A percentile compares a stretch with the other conserved stretches of the same genome.
These are phyloP conservation scores for Calephelis perditalis DNA, from an alignment of 2,888 invertebrate species.

Conservation along the genomic window DNA sequence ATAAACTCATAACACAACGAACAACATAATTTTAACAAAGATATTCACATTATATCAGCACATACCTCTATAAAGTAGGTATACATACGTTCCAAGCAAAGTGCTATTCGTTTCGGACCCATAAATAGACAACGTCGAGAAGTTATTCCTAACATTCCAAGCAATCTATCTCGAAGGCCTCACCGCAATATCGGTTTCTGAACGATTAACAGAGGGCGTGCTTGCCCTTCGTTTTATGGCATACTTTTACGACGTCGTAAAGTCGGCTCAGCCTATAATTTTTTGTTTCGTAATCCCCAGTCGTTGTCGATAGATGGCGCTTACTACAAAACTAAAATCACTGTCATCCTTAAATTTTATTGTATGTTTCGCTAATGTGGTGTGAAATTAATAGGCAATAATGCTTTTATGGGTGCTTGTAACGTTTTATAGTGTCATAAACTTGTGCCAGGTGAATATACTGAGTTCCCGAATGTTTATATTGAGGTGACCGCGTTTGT, in stretches of 20 bases:
- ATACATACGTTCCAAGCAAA: slow-evolving; percentile 5
- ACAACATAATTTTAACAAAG: too few species aligned
- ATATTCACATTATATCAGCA: background rate
- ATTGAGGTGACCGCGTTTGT: slow-evolving; percentile 63
- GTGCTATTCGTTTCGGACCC: slow-evolving; percentile 49
- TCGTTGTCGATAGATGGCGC: slow-evolving; percentile 61
- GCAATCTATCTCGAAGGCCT: slow-evolving; percentile 73
- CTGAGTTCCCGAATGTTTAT: slow-evolving; percentile 51
- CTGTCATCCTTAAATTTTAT: slow-evolving; percentile 74
- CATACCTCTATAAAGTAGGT: slow-evolving; percentile 6
- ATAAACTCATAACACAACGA: too few species aligned
- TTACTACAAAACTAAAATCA: slow-evolving; percentile 65
- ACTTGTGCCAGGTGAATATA: slow-evolving; percentile 60
- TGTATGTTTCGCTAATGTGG: slow-evolving; percentile 77
- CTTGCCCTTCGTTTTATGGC: slow-evolving; percentile 76
- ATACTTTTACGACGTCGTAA: slow-evolving; percentile 75
- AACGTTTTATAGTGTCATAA: slow-evolving; percentile 69
- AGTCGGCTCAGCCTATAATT: slow-evolving; percentile 71
- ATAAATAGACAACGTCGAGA: slow-evolving; percentile 70
- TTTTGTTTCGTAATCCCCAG: slow-evolving; percentile 58
- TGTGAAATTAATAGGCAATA: slow-evolving; percentile 78
- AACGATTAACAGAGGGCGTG: slow-evolving; percentile 78
- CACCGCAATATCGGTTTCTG: slow-evolving; percentile 76
- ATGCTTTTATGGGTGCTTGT: slow-evolving; percentile 74
- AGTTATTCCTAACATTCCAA: slow-evolving; percentile 67